These are phyloP conservation scores for Crambe crambe DNA, from an alignment of 37 sponge, comb jelly and placozoan species.

Conservation along the genomic window DNA sequence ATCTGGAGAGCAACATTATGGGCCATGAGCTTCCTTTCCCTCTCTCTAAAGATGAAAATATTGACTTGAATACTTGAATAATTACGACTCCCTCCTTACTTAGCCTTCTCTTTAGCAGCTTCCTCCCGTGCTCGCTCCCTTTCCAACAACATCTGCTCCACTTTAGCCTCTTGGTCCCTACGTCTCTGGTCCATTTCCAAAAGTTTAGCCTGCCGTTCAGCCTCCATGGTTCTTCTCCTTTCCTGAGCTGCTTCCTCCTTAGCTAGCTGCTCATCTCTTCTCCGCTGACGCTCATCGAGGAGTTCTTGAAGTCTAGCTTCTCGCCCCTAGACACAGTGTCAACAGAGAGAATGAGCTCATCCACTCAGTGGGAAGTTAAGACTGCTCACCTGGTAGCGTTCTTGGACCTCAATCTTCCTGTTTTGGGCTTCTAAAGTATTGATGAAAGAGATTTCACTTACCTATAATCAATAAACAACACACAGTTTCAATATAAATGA, in stretches of 20 bases:
- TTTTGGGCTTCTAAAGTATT: conserved; percentile 94
- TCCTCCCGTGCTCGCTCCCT: conserved; percentile 73
- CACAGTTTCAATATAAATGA: too few species aligned
- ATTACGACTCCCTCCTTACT: conserved; percentile 10
- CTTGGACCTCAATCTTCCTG: conserved; percentile 85
- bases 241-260: conserved; percentile 94
- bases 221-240: conserved; percentile 65
- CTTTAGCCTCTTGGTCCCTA: conserved; percentile 58
- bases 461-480: conserved; percentile 36
- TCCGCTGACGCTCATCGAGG: conserved; percentile 77
- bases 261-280: conserved; percentile 81
- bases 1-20: conserved; percentile 47
- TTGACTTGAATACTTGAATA: neutral
- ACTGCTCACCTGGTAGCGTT: conserved; percentile 55
- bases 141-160: conserved; percentile 56
- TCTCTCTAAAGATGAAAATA: conserved; percentile 46
- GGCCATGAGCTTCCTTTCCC: conserved; percentile 72
- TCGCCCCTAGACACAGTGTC: conserved; percentile 33
- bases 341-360: neutral
- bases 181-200: conserved; percentile 41
- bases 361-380: neutral
- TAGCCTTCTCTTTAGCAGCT: conserved; percentile 72
- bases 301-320: conserved; percentile 72
- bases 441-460: conserved; percentile 94
- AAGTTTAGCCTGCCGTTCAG: conserved; percentile 70